These are phyloP conservation scores for Hirundichthys speculiger DNA, from an alignment of 2,113 vertebrate genomes.

Conservation along the genomic window DNA sequence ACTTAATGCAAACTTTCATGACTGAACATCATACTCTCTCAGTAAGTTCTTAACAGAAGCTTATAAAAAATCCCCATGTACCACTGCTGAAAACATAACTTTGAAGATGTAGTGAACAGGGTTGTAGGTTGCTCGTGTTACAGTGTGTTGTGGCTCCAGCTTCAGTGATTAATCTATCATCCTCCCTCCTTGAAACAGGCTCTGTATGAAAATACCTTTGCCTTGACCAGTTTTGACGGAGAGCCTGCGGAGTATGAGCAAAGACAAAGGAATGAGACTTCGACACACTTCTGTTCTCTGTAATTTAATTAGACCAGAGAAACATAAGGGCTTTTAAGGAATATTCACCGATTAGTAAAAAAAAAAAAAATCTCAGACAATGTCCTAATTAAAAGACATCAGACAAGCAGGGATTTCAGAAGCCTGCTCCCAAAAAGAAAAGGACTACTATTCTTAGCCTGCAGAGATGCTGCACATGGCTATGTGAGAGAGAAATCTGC, in stretches of 20 bases:
- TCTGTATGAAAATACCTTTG: slow-evolving; percentile 47
- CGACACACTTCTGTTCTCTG: slow-evolving; percentile 30
- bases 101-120: slow-evolving; percentile 12
- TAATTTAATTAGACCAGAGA: slow-evolving; percentile 67
- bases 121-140: neutral
- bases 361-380: slow-evolving; percentile 41
- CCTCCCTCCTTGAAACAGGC: slow-evolving; percentile 2
- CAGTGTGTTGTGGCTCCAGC: slow-evolving; percentile 37
- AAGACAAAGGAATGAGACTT: slow-evolving; percentile 38
- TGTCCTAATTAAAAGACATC: slow-evolving; percentile 55
- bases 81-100: slow-evolving; percentile 36
- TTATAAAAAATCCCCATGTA: slow-evolving; percentile 15
- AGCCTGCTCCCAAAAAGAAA: slow-evolving; percentile 32
- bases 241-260: slow-evolving; percentile 22
- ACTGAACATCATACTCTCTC: slow-evolving; percentile 11
- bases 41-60: no score
- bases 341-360: slow-evolving; percentile 50
- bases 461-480: slow-evolving; percentile 8
- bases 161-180: slow-evolving; percentile 36
- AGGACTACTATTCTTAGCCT: slow-evolving; percentile 42
- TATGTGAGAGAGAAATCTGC: slow-evolving; percentile 2
- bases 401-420: slow-evolving; percentile 29
- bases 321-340: slow-evolving; percentile 57
- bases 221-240: slow-evolving; percentile 31
- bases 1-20: slow-evolving; percentile 23